A percentile compares a stretch with the other conserved stretches of the same genome.
phyloP scores from a whole-genome alignment of 2,113 vertebrate genomes.

The Callionymus lyra region DNA sequence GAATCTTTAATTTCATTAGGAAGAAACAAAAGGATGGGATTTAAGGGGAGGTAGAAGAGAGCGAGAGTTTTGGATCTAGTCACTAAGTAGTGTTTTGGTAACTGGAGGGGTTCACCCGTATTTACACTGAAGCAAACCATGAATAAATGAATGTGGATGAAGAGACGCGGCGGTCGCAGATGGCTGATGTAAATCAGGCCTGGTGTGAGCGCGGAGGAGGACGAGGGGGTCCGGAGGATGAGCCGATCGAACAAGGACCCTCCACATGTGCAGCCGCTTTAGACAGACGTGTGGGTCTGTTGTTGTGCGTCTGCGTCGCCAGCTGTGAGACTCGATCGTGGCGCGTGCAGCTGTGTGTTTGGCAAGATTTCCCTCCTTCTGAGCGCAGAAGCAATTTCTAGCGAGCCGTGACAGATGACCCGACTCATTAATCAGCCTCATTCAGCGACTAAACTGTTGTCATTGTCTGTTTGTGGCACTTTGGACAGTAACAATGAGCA shows the following conservation, averaged over 20 bases:
- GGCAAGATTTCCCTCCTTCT: slow-evolving; percentile 41
- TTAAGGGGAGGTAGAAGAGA: slow-evolving; percentile 1
- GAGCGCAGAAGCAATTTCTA: slow-evolving; percentile 42
- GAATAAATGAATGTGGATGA: slow-evolving; percentile 58
- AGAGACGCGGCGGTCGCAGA: slow-evolving; percentile 45
- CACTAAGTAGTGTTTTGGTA: slow-evolving; percentile 36
- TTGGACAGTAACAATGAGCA: too few relatives aligned
- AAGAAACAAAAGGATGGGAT: slow-evolving; percentile 2
- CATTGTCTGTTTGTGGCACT: too few relatives aligned
- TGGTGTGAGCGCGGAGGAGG: slow-evolving; percentile 5
- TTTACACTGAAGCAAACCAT: slow-evolving; percentile 37
- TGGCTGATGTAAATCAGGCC: slow-evolving; percentile 42
- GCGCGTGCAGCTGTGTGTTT: slow-evolving; percentile 51
- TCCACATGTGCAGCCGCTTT: slow-evolving; percentile 31
- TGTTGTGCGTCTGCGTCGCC: slow-evolving; percentile 31
- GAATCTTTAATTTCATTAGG: slow-evolving; percentile 1
- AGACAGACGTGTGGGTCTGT: slow-evolving; percentile 2
- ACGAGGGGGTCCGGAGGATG: slow-evolving; percentile 1
- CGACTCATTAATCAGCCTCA: slow-evolving; percentile 54
- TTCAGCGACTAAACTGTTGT: slow-evolving; percentile 37
- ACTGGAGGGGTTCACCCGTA: slow-evolving; percentile 39
- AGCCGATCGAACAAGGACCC: slow-evolving; percentile 17
- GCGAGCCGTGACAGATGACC: slow-evolving; percentile 55
- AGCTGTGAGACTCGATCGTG: slow-evolving; percentile 48
- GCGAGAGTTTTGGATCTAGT: slow-evolving; percentile 18